Percentiles rank a stretch among this genome's conserved stretches.
phyloP scores from a whole-genome alignment of 2,888 invertebrate species.

The Spodoptera picta region DNA sequence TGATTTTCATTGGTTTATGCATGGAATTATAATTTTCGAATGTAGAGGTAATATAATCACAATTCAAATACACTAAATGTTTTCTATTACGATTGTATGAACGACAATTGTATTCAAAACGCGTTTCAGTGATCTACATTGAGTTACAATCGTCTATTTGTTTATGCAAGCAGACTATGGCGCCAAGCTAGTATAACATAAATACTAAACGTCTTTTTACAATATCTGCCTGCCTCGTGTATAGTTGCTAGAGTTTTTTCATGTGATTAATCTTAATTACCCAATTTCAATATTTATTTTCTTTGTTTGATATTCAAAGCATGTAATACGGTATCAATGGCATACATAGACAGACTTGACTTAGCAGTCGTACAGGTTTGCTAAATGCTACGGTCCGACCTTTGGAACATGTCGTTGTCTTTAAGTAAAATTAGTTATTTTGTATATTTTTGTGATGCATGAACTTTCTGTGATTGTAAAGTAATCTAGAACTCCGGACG shows the following conservation, averaged over 20 bases:
- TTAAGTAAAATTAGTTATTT: conserved; percentile 21
- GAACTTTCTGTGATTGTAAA: conserved; percentile 16
- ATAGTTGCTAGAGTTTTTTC: conserved; percentile 27
- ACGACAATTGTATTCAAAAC: conserved; percentile 48
- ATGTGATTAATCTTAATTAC: conserved; percentile 53
- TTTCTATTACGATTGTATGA: conserved; percentile 38
- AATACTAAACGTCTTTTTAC: conserved; percentile 33
- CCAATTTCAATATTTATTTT: conserved; percentile 54
- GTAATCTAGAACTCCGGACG: conserved; percentile 12
- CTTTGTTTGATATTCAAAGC: conserved; percentile 53
- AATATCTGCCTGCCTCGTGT: conserved; percentile 13
- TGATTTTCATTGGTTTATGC: conserved; percentile 23
- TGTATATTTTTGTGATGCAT: conserved; percentile 15
- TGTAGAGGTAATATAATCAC: conserved; percentile 17
- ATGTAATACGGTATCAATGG: conserved; percentile 41
- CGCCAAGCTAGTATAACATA: conserved; percentile 33
- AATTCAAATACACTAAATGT: conserved; percentile 33
- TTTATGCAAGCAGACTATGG: conserved; percentile 48
- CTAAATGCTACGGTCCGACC: conserved; percentile 13
- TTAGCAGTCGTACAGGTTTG: conserved; percentile 21
- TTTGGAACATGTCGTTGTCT: conserved; percentile 12
- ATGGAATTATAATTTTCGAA: conserved; percentile 14
- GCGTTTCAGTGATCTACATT: conserved; percentile 48
- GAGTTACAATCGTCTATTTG: conserved; percentile 39
- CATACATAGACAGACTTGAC: conserved; percentile 24